Percentiles rank a stretch among this genome's conserved stretches.
phyloP scores from a whole-genome alignment of 2,888 invertebrate species.

The Parnassius smintheus region DNA sequence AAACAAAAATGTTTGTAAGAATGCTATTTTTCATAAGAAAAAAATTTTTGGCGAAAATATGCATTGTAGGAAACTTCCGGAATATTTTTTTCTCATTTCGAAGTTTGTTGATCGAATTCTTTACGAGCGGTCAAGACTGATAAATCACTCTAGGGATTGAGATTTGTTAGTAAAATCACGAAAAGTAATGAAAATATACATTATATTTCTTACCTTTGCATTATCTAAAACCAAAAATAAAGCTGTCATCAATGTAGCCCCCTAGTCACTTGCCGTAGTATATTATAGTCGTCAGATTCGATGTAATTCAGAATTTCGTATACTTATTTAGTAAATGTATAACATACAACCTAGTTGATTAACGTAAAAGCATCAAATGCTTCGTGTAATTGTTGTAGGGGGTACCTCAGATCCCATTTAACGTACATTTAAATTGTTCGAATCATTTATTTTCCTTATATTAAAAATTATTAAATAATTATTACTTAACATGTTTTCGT shows the following conservation, averaged over 20 bases:
- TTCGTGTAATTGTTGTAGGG: constrained; percentile 58
- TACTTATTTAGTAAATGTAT: constrained; percentile 68
- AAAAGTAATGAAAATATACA: constrained; percentile 59
- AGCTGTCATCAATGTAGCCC: constrained; percentile 67
- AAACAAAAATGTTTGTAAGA: constrained; percentile 72
- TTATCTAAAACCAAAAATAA: constrained; percentile 74
- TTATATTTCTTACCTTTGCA: constrained; percentile 60
- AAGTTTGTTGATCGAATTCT: constrained; percentile 66
- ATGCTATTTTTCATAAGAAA: constrained; percentile 74
- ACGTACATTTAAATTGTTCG: constrained; percentile 33
- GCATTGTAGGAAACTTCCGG: constrained; percentile 64
- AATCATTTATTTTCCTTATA: constrained; percentile 32
- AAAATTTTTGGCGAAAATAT: constrained; percentile 54
- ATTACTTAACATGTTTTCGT: constrained; percentile 45
- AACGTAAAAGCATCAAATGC: constrained; percentile 71
- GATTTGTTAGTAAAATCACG: constrained; percentile 66
- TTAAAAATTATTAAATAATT: constrained; percentile 34
- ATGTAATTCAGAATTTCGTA: constrained; percentile 70
- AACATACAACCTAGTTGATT: constrained; percentile 63
- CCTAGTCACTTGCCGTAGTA: constrained; percentile 69
- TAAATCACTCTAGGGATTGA: constrained; percentile 68
- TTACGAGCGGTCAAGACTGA: constrained; percentile 80
- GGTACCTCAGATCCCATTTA: constrained; percentile 57
- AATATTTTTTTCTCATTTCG: constrained; percentile 54
- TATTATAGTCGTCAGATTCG: constrained; percentile 71